A percentile compares a stretch with the other conserved stretches of the same genome.
These are phyloP conservation scores for Myripristis murdjan DNA, from an alignment of 2,797 vertebrate species.

Conservation along the genomic window DNA sequence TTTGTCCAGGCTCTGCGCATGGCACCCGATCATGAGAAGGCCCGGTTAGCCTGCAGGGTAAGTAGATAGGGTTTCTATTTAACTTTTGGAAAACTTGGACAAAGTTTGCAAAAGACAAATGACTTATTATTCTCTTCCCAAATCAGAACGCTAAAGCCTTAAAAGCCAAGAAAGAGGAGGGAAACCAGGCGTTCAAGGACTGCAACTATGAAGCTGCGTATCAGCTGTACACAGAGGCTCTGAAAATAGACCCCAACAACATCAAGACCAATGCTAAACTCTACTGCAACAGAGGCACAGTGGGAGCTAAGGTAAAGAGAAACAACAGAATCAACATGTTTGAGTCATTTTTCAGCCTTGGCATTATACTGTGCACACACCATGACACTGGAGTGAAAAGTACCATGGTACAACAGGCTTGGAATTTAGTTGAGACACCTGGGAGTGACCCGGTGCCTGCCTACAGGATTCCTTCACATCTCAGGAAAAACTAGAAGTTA, in stretches of 20 bases:
- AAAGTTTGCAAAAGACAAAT: background rate
- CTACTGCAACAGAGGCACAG: conserved; percentile 96
- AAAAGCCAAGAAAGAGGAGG: conserved; percentile 97
- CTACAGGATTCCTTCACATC: too few species aligned
- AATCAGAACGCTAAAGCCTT: conserved; percentile 95
- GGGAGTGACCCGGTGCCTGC: background rate
- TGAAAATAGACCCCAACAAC: conserved; percentile 96
- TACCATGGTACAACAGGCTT: background rate
- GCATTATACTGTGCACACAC: background rate
- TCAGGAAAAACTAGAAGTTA: background rate
- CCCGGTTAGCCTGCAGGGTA: conserved; percentile 93
- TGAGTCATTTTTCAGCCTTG: background rate
- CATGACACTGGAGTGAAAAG: background rate
- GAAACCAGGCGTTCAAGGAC: conserved; percentile 94
- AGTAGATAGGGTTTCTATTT: conserved; percentile 39
- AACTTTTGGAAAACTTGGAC: background rate
- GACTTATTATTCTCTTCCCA: conserved; percentile 34
- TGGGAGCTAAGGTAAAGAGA: conserved; percentile 92
- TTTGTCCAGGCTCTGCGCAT: conserved; percentile 95
- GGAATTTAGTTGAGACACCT: background rate
- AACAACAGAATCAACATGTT: background rate
- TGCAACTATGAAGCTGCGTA: conserved; percentile 92
- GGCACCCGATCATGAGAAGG: conserved; percentile 96
- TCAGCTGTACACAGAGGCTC: conserved; percentile 93
- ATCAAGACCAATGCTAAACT: conserved; percentile 99